phyloP scores from a whole-genome alignment of 2,113 vertebrate species.

The Dissostichus mawsoni region DNA sequence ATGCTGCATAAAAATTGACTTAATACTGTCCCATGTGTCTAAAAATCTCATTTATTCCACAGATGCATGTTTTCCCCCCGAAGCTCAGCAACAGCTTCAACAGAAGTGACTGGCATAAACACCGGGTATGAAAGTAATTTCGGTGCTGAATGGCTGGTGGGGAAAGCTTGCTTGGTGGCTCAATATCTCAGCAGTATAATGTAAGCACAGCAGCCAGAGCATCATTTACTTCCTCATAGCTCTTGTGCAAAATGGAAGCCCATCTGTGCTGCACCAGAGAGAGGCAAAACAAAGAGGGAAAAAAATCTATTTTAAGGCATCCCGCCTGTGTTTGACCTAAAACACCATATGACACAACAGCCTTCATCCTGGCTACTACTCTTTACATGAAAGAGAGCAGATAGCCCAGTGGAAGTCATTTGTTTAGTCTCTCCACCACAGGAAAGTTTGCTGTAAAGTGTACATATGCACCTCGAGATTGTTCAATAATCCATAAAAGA shows the following conservation, averaged over 20 bases:
- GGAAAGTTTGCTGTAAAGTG: constrained; percentile 55
- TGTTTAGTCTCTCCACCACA: constrained; percentile 30
- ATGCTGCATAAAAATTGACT: constrained; percentile 8
- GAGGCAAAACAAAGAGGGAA: constrained; percentile 45
- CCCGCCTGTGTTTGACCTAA: constrained; percentile 53
- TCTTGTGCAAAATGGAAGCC: constrained; percentile 56
- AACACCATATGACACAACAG: constrained; percentile 44
- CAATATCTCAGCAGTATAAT: constrained; percentile 17
- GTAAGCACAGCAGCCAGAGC: constrained; percentile 19
- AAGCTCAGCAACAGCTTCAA: constrained; percentile 31
- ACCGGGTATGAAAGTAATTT: constrained; percentile 5
- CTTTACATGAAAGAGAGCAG: constrained; percentile 45
- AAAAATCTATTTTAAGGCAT: constrained; percentile 54
- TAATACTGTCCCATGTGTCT: background rate
- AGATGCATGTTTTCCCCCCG: background rate
- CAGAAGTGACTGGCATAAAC: constrained; percentile 15
- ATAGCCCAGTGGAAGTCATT: constrained; percentile 55
- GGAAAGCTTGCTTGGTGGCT: constrained; percentile 27
- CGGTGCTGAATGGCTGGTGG: constrained; percentile 5
- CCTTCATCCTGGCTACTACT: constrained; percentile 33
- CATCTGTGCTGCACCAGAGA: constrained; percentile 57
- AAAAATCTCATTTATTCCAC: constrained; percentile 23
- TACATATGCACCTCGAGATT: constrained; percentile 57
- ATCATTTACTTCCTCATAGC: constrained; percentile 42
- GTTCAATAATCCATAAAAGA: constrained; percentile 77